phyloP scores from a whole-genome alignment of 2,797 vertebrate species.

The Gastrophryne carolinensis region DNA sequence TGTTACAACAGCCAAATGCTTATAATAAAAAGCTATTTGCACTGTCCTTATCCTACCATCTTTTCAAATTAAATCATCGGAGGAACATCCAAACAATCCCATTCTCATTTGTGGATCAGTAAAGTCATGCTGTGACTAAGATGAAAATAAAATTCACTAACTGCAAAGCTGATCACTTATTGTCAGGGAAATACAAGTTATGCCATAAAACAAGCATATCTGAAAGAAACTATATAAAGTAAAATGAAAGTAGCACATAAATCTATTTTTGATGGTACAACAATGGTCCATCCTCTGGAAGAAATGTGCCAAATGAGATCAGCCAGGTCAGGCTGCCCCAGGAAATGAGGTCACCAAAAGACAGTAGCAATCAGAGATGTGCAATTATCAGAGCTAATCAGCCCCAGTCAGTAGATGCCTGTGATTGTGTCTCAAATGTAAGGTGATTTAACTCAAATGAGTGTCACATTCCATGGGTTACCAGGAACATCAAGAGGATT shows the following conservation, averaged over 20 bases:
- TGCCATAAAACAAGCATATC: not conserved
- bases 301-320: constrained; percentile 32
- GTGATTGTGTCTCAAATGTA: constrained; percentile 8
- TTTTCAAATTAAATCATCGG: not conserved
- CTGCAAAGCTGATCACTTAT: not conserved
- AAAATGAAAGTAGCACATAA: not conserved
- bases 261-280: constrained; percentile 19
- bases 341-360: constrained; percentile 38
- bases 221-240: not conserved
- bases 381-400: constrained; percentile 30
- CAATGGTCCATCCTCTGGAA: constrained; percentile 7
- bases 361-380: constrained; percentile 28
- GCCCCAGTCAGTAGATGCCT: constrained; percentile 3
- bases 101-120: not conserved
- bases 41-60: not conserved
- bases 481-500: not conserved
- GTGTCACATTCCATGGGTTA: not conserved
- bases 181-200: not conserved
- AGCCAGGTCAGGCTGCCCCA: constrained; percentile 33
- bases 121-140: not conserved
- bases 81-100: not conserved
- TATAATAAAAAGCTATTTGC: not conserved
- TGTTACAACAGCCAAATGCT: too few species aligned
- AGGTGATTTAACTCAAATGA: not conserved
- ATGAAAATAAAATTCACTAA: not conserved